phyloP scores from a whole-genome alignment of 1,140 invertebrate species.

The Drosophila elegans region DNA sequence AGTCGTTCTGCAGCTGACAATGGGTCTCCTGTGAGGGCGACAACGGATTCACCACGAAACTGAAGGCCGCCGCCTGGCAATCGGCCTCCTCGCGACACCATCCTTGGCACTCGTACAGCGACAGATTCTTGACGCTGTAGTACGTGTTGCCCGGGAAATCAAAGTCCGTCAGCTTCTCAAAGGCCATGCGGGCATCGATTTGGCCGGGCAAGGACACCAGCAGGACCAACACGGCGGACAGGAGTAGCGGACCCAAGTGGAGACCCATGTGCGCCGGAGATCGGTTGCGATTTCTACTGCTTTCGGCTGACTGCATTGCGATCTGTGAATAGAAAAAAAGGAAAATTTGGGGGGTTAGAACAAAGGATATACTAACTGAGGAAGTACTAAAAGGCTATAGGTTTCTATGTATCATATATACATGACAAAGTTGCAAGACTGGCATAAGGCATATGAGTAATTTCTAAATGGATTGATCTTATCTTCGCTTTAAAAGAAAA shows the following conservation, averaged over 20 bases:
- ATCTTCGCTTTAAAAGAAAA: too few species aligned
- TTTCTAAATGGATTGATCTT: too few species aligned
- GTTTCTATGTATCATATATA: too few species aligned
- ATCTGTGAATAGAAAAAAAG: background rate
- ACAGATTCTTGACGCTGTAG: conserved; percentile 96
- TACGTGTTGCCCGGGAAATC: conserved; percentile 96
- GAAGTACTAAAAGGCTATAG: too few species aligned
- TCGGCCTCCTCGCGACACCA: conserved; percentile 96
- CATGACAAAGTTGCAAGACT: too few species aligned
- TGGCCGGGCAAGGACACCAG: conserved; percentile 48
- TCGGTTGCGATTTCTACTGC: conserved; percentile 27
- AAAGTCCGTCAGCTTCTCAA: conserved; percentile 96
- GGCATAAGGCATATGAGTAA: too few species aligned
- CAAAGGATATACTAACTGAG: too few species aligned
- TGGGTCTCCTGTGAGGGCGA: conserved; percentile 96
- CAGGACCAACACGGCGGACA: conserved; percentile 44
- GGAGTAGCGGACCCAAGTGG: conserved; percentile 24
- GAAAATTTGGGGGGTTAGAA: background rate
- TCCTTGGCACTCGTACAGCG: conserved; percentile 96
- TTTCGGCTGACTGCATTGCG: conserved; percentile 43
- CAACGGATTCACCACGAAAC: conserved; percentile 95
- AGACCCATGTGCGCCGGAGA: conserved; percentile 18
- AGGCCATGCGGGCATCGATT: conserved; percentile 90
- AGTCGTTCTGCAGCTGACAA: conserved; percentile 96
- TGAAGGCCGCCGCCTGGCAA: conserved; percentile 95